Evolutionary conservation across 2,888 invertebrate genomes (phyloP).

Genomic region (Galerucella pusilla): DNA sequence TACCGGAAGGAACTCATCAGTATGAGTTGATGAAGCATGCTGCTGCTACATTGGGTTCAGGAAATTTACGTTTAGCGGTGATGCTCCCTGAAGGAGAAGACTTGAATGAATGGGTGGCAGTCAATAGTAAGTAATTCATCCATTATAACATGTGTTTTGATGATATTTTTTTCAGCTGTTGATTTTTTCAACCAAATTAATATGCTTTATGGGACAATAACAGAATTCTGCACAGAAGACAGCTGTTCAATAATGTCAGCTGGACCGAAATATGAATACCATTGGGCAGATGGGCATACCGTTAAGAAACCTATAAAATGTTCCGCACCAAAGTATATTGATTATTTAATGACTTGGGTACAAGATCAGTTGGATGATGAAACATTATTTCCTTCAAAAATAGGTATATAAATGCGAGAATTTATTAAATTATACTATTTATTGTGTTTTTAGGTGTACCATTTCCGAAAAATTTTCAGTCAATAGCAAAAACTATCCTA

Average conservation of each 20-base stretch:
- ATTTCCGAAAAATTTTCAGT: constrained; percentile 96
- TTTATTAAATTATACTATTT: not conserved
- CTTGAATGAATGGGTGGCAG: constrained; percentile 99
- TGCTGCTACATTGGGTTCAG: constrained; percentile 97
- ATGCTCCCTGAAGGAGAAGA: constrained; percentile 99
- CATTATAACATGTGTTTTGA: not conserved
- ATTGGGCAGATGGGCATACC: constrained; percentile 99
- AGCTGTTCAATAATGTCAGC: constrained; percentile 99
- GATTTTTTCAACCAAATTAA: constrained; percentile 99
- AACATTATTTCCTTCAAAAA: constrained; percentile 97
- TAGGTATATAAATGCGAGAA: constrained; percentile 69
- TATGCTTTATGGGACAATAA: constrained; percentile 99
- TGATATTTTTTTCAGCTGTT: constrained; percentile 77
- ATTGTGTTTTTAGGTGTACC: constrained; percentile 79
- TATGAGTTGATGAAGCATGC: constrained; percentile 99
- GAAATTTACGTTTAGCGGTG: constrained; percentile 95
- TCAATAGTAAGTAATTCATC: constrained; percentile 85
- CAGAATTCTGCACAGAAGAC: constrained; percentile 99
- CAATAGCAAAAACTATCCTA: constrained; percentile 97
- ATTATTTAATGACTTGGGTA: constrained; percentile 99
- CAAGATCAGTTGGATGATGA: constrained; percentile 99
- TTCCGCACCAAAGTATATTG: constrained; percentile 98
- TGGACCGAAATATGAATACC: constrained; percentile 99
- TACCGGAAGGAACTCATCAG: constrained; percentile 98
- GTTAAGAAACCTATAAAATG: constrained; percentile 99